phyloP scores from a whole-genome alignment of 2,797 vertebrate genomes.

The Siniperca undulata region DNA sequence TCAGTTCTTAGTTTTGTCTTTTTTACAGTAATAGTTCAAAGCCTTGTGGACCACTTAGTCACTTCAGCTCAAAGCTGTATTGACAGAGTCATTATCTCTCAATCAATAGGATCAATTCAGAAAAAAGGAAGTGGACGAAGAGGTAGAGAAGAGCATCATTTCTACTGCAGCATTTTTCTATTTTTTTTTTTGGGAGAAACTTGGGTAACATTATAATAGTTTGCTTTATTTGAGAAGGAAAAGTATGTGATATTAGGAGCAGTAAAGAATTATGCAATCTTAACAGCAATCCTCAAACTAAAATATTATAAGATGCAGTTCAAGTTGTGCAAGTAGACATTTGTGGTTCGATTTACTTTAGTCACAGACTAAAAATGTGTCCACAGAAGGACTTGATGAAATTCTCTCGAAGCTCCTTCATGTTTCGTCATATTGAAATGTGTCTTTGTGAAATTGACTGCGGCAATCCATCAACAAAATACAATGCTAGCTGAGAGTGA shows the following conservation, averaged over 20 bases:
- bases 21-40: slow-evolving; percentile 17
- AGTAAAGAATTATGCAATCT: background rate
- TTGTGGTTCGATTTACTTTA: slow-evolving; percentile 2
- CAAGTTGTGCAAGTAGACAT: background rate
- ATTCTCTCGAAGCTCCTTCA: background rate
- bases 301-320: background rate
- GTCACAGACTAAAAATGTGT: slow-evolving; percentile 1
- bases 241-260: background rate
- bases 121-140: background rate
- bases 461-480: background rate
- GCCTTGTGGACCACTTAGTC: slow-evolving; percentile 21
- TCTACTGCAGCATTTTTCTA: background rate
- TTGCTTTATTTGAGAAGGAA: background rate
- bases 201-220: background rate
- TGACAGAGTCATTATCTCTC: slow-evolving; percentile 38
- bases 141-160: background rate
- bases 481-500: background rate
- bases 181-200: background rate
- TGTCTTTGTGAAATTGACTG: slow-evolving; percentile 13
- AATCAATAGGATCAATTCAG: slow-evolving; percentile 28
- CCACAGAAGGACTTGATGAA: background rate
- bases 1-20: background rate
- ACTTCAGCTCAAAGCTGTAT: slow-evolving; percentile 42
- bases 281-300: background rate
- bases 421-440: slow-evolving; percentile 1